Percentiles rank a stretch among this genome's conserved stretches.
Conservation (phyloP, 2,888 invertebrate species). For the Diplolepis rosae region DNA sequence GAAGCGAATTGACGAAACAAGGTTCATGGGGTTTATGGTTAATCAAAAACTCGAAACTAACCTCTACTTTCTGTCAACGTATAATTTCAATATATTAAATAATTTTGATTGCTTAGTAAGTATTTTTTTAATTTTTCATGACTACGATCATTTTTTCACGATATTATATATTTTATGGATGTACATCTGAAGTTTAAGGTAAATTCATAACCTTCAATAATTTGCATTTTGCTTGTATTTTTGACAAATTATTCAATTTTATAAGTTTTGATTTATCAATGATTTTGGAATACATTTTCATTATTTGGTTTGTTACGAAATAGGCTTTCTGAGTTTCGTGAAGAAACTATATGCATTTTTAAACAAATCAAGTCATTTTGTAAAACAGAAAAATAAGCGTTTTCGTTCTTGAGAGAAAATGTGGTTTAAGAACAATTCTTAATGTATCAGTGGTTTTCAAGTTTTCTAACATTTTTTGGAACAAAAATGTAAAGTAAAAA, state of each 20-base stretch:
- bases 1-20: too few relatives aligned
- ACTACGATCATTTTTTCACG: background rate
- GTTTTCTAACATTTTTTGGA: too few relatives aligned
- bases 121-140: background rate
- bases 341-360: too few relatives aligned
- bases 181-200: background rate
- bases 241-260: background rate
- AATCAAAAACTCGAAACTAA: background rate
- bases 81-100: background rate
- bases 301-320: background rate
- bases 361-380: too few relatives aligned
- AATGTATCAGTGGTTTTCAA: too few relatives aligned
- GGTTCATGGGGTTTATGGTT: background rate
- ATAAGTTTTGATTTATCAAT: background rate
- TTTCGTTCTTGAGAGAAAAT: too few relatives aligned
- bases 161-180: background rate
- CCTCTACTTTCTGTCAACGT: constrained; percentile 7
- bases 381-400: too few relatives aligned
- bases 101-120: constrained; percentile 13
- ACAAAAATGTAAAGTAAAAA: too few relatives aligned
- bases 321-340: too few relatives aligned
- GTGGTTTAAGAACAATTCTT: too few relatives aligned
- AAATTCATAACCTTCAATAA: background rate
- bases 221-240: background rate
- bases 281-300: background rate